phyloP scores from a whole-genome alignment of 2,888 invertebrate genomes.

The Xestoiulus laeticollis region DNA sequence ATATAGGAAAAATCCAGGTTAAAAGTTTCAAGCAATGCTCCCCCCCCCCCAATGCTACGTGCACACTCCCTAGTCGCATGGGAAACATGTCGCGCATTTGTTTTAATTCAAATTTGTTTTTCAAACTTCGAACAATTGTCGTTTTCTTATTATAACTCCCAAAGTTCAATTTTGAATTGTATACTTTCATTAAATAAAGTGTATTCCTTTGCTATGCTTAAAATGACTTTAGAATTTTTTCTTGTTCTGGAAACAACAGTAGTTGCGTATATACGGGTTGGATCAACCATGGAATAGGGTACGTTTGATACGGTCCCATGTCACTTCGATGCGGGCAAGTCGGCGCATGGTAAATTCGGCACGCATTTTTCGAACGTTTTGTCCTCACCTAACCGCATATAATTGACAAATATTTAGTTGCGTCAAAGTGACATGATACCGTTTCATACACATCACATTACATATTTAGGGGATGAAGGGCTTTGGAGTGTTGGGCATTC shows the following conservation, averaged over 20 bases:
- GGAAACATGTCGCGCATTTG: background rate
- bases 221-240: background rate
- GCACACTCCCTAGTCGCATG: slow-evolving; percentile 2
- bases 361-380: too few relatives aligned
- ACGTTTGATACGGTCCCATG: too few relatives aligned
- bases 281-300: too few relatives aligned
- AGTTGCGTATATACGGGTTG: too few relatives aligned
- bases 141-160: slow-evolving; percentile 1
- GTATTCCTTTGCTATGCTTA: slow-evolving; percentile 26
- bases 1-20: background rate
- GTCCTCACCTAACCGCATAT: too few relatives aligned
- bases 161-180: background rate
- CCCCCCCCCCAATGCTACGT: background rate
- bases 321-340: too few relatives aligned
- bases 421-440: too few relatives aligned
- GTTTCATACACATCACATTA: too few relatives aligned
- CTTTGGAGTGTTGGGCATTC: too few relatives aligned
- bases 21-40: background rate
- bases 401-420: too few relatives aligned
- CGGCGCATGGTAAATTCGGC: too few relatives aligned
- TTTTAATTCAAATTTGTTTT: slow-evolving; percentile 18
- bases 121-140: background rate
- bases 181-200: slow-evolving; percentile 26
- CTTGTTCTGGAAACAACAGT: background rate
- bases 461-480: too few relatives aligned